Conservation (phyloP, 2,888 invertebrate species). For the Coelogynopora nodosa region DNA sequence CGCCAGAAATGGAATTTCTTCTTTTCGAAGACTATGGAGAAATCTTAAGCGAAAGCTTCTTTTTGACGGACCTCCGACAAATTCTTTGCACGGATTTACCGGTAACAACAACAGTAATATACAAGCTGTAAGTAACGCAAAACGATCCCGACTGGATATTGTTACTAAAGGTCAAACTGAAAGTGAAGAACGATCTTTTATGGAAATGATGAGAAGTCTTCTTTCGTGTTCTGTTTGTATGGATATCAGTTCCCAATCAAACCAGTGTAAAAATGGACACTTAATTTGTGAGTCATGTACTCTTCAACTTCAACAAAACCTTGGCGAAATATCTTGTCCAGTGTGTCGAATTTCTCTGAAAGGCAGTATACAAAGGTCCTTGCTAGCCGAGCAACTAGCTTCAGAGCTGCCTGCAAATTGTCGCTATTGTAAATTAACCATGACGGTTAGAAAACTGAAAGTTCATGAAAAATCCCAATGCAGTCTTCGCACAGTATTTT, state of each 20-base stretch:
- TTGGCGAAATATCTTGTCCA: slow-evolving; percentile 36
- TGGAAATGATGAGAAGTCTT: slow-evolving; percentile 35
- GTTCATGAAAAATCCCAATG: slow-evolving; percentile 21
- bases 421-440: not conserved
- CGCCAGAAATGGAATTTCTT: not conserved
- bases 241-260: slow-evolving; percentile 14
- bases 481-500: not conserved
- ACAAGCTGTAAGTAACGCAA: not conserved
- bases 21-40: not conserved
- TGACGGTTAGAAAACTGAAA: slow-evolving; percentile 17
- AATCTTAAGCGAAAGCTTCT: not conserved
- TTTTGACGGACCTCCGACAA: not conserved
- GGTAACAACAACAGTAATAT: not conserved
- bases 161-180: not conserved
- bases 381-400: slow-evolving; percentile 33
- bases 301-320: slow-evolving; percentile 13
- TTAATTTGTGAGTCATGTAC: slow-evolving; percentile 35
- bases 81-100: not conserved
- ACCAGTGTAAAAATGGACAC: slow-evolving; percentile 39
- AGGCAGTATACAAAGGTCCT: not conserved
- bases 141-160: not conserved
- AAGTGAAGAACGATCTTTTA: slow-evolving; percentile 9
- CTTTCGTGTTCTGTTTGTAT: slow-evolving; percentile 39
- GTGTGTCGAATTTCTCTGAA: slow-evolving; percentile 38
- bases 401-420: slow-evolving; percentile 38